Conservation (phyloP, 2,113 vertebrate genomes). For the Triplophysa dalaica region DNA sequence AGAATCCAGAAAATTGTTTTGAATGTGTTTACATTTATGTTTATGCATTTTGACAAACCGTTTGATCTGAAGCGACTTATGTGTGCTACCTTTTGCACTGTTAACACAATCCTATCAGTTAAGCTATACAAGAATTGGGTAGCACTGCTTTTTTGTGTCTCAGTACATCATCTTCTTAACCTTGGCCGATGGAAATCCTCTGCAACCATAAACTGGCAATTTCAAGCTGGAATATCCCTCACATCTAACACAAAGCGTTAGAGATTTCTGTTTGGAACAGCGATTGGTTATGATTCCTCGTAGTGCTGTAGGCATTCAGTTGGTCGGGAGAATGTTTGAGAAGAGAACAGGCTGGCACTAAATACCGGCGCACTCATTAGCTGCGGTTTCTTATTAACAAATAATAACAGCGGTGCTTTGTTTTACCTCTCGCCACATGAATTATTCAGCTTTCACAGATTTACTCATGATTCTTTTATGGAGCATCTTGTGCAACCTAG, state of each 20-base stretch:
- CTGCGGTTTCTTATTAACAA: conserved; percentile 78
- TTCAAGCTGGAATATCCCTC: neutral
- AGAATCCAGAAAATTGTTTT: too few species aligned
- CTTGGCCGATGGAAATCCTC: too few species aligned
- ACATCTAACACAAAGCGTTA: neutral
- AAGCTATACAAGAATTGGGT: too few species aligned
- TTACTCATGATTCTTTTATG: conserved; percentile 79
- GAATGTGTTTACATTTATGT: too few species aligned
- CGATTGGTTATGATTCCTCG: too few species aligned
- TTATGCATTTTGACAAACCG: too few species aligned
- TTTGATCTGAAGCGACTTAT: too few species aligned
- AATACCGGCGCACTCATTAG: conserved; percentile 70
- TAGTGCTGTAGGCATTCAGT: neutral
- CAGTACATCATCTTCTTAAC: neutral
- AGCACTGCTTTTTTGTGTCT: too few species aligned
- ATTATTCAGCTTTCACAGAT: conserved; percentile 80
- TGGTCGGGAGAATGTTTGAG: neutral
- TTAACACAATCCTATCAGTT: too few species aligned
- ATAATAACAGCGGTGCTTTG: conserved; percentile 76
- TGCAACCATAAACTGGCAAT: neutral
- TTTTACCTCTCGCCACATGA: conserved; percentile 75
- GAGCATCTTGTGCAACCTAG: conserved; percentile 75
- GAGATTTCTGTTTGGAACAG: too few species aligned
- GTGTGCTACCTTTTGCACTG: too few species aligned
- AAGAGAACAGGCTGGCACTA: conserved; percentile 60